phyloP scores from a whole-genome alignment of 1,140 invertebrate species.

The Lordiphosa collinella region DNA sequence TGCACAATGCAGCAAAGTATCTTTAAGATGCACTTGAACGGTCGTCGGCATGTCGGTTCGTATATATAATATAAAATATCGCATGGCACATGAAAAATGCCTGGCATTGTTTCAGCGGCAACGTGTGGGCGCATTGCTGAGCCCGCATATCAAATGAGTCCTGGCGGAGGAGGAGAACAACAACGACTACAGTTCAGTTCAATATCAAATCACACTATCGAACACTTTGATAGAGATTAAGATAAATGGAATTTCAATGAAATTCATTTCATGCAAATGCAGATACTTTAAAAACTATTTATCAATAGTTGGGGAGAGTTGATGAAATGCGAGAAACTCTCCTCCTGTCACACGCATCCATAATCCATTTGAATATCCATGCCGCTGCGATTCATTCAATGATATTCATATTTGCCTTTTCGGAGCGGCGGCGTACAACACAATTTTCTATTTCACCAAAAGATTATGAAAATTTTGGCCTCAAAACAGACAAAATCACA shows the following conservation, averaged over 20 bases:
- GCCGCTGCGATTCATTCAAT: slow-evolving; percentile 39
- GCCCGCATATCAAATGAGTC: slow-evolving; percentile 70
- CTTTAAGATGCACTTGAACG: slow-evolving; percentile 74
- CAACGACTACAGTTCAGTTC: slow-evolving; percentile 21
- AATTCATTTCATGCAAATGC: neutral
- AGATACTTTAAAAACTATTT: too few relatives aligned
- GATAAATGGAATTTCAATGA: neutral
- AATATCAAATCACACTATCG: slow-evolving; percentile 57
- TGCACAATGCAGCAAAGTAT: slow-evolving; percentile 55
- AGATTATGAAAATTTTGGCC: slow-evolving; percentile 79
- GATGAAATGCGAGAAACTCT: slow-evolving; percentile 61
- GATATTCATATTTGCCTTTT: slow-evolving; percentile 61
- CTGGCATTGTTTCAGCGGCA: slow-evolving; percentile 63
- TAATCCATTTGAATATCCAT: slow-evolving; percentile 16
- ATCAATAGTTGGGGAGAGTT: too few relatives aligned
- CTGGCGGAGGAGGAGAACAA: slow-evolving; percentile 30
- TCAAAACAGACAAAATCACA: slow-evolving; percentile 46
- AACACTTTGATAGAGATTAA: slow-evolving; percentile 1
- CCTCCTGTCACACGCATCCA: slow-evolving; percentile 50
- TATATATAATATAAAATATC: slow-evolving; percentile 43
- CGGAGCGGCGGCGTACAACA: slow-evolving; percentile 4
- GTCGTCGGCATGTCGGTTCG: slow-evolving; percentile 57
- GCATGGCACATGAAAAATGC: slow-evolving; percentile 55
- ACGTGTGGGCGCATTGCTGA: slow-evolving; percentile 66
- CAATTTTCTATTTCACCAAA: slow-evolving; percentile 72